Evolutionary conservation across 2,797 vertebrate species (phyloP).

Genomic region (Hapalemur alaotrensis): DNA sequence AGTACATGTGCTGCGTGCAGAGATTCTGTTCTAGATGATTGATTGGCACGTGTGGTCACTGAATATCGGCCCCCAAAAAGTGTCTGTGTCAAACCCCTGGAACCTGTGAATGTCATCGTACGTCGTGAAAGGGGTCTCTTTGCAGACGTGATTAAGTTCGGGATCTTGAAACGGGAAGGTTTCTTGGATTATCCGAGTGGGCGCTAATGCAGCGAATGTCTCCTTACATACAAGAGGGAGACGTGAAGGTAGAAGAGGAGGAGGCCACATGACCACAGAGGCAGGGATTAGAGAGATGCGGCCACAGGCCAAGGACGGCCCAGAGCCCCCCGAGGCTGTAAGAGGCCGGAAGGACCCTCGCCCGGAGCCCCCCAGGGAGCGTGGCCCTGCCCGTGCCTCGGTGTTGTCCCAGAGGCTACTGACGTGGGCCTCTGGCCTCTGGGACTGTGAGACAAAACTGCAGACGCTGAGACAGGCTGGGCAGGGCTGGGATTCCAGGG

Average conservation of each 20-base stretch:
- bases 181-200: too few species aligned
- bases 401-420: background rate
- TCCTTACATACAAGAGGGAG: background rate
- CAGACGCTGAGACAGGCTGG: background rate
- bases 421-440: fast-evolving
- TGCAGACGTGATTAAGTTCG: too few species aligned
- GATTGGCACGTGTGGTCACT: too few species aligned
- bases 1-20: too few species aligned
- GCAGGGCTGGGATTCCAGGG: too few species aligned
- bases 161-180: too few species aligned
- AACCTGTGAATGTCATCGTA: too few species aligned
- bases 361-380: background rate
- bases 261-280: background rate
- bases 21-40: too few species aligned
- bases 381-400: fast-evolving
- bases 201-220: too few species aligned
- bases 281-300: background rate
- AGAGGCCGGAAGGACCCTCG: background rate
- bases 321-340: background rate
- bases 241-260: background rate
- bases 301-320: background rate
- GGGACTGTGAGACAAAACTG: background rate
- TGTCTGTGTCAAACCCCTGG: too few species aligned
- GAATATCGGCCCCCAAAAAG: too few species aligned
- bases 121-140: too few species aligned